These are phyloP conservation scores for Matsumyia berberina DNA, from an alignment of 2,888 invertebrate species.

Conservation along the genomic window DNA sequence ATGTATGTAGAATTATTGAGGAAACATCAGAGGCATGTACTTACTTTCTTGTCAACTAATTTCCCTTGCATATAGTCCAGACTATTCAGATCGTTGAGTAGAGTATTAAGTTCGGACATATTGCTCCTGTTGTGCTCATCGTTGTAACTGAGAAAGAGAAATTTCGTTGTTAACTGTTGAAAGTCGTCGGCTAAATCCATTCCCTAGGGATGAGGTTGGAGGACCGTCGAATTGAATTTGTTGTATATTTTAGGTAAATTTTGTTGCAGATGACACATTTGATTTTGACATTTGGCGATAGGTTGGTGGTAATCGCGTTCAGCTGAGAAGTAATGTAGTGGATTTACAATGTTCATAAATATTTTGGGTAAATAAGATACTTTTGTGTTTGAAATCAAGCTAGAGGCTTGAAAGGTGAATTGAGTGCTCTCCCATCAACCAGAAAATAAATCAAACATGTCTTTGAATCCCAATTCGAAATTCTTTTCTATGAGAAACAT, in stretches of 20 bases:
- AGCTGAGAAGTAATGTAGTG: neutral
- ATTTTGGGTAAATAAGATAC: no score
- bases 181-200: conserved; percentile 76
- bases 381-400: no score
- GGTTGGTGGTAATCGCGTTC: conserved; percentile 3
- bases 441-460: no score
- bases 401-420: no score
- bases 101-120: conserved; percentile 85
- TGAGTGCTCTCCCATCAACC: no score
- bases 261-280: conserved; percentile 46
- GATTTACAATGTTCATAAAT: no score
- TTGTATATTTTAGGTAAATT: conserved; percentile 26
- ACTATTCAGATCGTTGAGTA: conserved; percentile 87
- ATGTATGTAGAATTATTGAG: neutral
- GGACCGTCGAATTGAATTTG: conserved; percentile 20
- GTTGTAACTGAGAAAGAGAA: conserved; percentile 80
- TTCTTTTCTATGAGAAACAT: no score
- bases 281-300: conserved; percentile 22
- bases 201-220: conserved; percentile 59
- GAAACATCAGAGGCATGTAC: neutral
- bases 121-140: conserved; percentile 84
- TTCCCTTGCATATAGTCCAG: conserved; percentile 86
- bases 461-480: no score
- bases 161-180: conserved; percentile 76
- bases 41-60: conserved; percentile 77